phyloP scores from a whole-genome alignment of 2,888 invertebrate species.

The Gastracanthus pulcherrimus region DNA sequence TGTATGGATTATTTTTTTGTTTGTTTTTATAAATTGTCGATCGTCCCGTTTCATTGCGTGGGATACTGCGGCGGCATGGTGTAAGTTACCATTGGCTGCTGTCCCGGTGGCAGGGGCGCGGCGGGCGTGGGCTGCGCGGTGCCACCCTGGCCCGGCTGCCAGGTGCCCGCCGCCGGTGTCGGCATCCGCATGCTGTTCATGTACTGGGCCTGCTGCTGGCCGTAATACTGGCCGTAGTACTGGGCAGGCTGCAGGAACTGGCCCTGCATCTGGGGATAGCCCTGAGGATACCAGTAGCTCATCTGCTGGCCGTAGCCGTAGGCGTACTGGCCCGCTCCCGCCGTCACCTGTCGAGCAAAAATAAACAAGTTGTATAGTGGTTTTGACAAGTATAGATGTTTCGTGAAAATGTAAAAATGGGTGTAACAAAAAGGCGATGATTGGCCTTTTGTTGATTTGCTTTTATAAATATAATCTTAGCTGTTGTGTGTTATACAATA shows the following conservation, averaged over 20 bases:
- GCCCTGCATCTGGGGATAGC: slow-evolving; percentile 87
- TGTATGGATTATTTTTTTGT: no score
- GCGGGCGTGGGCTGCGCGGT: slow-evolving; percentile 75
- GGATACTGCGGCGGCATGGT: slow-evolving; percentile 92
- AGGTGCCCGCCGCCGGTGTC: slow-evolving; percentile 76
- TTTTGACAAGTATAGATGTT: no score
- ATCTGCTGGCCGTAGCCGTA: slow-evolving; percentile 93
- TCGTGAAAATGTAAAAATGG: no score
- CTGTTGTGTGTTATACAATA: no score
- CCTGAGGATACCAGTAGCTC: slow-evolving; percentile 95
- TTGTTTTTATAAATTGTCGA: slow-evolving; percentile 55
- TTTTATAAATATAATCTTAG: no score
- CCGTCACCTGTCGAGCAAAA: slow-evolving; percentile 77
- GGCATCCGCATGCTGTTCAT: slow-evolving; percentile 78
- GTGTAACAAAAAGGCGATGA: no score
- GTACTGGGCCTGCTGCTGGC: slow-evolving; percentile 83
- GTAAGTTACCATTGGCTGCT: slow-evolving; percentile 77
- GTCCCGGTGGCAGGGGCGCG: slow-evolving; percentile 74
- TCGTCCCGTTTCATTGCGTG: slow-evolving; percentile 84
- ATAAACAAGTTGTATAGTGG: no score
- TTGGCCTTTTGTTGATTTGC: no score
- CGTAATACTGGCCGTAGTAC: slow-evolving; percentile 82
- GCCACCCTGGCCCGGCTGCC: slow-evolving; percentile 77
- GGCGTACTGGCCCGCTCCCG: slow-evolving; percentile 88
- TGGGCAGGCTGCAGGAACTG: slow-evolving; percentile 88